Evolutionary conservation across 2,113 vertebrate genomes (phyloP).

Genomic region (Myrmecobius fasciatus): DNA sequence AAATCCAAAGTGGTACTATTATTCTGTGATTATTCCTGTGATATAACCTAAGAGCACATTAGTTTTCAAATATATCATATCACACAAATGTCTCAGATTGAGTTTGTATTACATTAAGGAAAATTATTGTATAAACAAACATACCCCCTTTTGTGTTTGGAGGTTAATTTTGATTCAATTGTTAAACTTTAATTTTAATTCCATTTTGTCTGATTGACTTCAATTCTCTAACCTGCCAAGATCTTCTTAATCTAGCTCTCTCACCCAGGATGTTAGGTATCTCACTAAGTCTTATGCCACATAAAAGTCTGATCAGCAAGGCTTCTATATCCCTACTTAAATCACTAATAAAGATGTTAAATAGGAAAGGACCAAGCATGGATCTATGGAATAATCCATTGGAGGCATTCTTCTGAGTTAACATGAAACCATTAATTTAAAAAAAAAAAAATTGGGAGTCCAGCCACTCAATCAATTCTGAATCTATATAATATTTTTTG

Average conservation of each 20-base stretch:
- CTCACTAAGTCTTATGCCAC: neutral
- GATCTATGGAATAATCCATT: neutral
- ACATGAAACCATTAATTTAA: too few species aligned
- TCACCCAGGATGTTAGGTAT: neutral
- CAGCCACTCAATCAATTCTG: neutral
- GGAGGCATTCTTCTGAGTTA: neutral
- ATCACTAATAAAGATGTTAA: neutral
- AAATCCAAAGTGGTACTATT: neutral
- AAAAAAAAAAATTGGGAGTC: too few species aligned
- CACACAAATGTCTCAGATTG: neutral
- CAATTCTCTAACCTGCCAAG: neutral
- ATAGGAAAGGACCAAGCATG: neutral
- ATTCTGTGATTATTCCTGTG: neutral
- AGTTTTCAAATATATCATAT: neutral
- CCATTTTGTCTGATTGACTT: neutral
- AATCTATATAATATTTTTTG: neutral
- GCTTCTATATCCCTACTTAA: neutral
- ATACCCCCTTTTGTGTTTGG: neutral
- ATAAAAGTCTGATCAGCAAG: neutral
- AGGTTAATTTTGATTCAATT: neutral
- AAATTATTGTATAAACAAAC: neutral
- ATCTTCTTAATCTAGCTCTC: neutral
- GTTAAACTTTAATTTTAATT: neutral
- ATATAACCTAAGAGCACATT: neutral
- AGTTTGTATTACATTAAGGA: neutral